Conservation (phyloP, 2,113 vertebrate genomes). For the Hydrochoerus hydrochaeris region DNA sequence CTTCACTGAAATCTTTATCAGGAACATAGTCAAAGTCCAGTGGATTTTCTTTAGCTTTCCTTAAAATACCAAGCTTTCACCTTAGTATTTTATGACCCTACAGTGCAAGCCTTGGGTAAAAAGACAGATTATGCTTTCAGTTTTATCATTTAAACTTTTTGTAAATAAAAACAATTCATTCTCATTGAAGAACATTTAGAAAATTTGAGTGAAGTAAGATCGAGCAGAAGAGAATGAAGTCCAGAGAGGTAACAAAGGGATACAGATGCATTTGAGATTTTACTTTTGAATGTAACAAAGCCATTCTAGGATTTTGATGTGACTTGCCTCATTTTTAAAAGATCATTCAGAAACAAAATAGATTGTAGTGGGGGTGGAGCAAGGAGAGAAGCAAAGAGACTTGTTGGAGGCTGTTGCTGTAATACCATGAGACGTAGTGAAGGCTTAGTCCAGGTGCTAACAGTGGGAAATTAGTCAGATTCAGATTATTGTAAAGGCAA, state of each 20-base stretch:
- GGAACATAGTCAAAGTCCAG: background rate
- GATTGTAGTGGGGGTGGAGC: background rate
- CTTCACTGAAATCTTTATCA: background rate
- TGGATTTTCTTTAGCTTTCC: background rate
- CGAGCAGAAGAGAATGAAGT: background rate
- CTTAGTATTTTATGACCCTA: background rate
- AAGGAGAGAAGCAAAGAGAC: background rate
- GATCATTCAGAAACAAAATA: background rate
- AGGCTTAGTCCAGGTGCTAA: background rate
- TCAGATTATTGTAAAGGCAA: background rate
- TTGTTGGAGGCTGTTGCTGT: background rate
- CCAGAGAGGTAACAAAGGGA: background rate
- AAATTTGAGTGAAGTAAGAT: background rate
- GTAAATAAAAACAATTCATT: background rate
- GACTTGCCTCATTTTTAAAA: background rate
- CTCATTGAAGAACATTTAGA: background rate
- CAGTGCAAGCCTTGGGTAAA: background rate
- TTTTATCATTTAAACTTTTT: constrained; percentile 24
- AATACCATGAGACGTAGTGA: background rate
- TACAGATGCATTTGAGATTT: background rate
- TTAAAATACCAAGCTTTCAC: background rate
- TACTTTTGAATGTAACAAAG: background rate
- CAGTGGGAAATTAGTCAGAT: background rate
- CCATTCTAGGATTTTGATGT: background rate
- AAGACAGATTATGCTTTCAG: background rate